Conservation (phyloP, 2,888 invertebrate species). For the Volucella bombylans region DNA sequence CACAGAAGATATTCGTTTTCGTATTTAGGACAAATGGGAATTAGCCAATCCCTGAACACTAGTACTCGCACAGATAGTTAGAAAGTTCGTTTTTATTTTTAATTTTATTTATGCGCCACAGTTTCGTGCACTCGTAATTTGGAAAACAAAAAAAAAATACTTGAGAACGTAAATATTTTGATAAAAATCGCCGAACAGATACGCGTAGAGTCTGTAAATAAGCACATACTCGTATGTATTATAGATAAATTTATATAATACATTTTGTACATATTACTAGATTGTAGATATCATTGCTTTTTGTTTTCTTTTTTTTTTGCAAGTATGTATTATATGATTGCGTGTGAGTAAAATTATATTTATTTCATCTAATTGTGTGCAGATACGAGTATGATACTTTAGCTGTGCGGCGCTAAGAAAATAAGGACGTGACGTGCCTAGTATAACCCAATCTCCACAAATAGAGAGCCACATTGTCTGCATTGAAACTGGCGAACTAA, state of each 20-base stretch:
- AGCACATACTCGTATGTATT: too few species aligned
- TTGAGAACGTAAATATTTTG: conserved; percentile 38
- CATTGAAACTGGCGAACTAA: conserved; percentile 30
- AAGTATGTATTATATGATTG: neutral
- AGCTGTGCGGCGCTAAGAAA: conserved; percentile 3
- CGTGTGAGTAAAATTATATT: conserved; percentile 2
- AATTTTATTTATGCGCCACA: too few species aligned
- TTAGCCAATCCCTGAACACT: too few species aligned
- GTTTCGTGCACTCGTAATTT: neutral
- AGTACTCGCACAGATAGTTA: too few species aligned
- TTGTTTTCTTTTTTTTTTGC: neutral
- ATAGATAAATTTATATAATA: too few species aligned
- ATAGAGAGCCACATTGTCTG: conserved; percentile 50
- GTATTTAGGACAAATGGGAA: too few species aligned
- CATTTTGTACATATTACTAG: too few species aligned
- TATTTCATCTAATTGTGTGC: conserved; percentile 42
- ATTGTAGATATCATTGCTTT: too few species aligned
- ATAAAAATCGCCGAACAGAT: conserved; percentile 35
- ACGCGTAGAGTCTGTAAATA: conserved; percentile 17
- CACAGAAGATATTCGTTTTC: too few species aligned
- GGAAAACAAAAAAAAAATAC: conserved; percentile 28
- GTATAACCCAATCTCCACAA: conserved; percentile 38
- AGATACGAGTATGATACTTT: conserved; percentile 21
- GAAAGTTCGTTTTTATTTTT: too few species aligned
- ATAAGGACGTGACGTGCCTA: neutral